phyloP scores from a whole-genome alignment of 1,140 invertebrate species.

The Gryllus bimaculatus region DNA sequence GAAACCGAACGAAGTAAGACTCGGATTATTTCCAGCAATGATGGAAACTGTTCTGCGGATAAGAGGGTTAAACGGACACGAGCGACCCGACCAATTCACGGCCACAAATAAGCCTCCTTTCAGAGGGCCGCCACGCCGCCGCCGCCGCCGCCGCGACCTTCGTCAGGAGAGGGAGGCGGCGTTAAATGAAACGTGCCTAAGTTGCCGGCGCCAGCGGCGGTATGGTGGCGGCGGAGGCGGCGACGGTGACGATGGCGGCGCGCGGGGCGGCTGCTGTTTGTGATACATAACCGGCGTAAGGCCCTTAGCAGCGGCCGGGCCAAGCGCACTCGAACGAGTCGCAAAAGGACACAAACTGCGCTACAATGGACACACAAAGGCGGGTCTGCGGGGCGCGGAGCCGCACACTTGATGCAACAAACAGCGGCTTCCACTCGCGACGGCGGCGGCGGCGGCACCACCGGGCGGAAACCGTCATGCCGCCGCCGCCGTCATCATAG shows the following conservation, averaged over 20 bases:
- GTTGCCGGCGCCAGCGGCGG: not conserved
- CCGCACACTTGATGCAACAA: constrained; percentile 3
- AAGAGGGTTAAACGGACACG: constrained; percentile 3
- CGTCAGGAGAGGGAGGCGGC: not conserved
- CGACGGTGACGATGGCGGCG: not conserved
- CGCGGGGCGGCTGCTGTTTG: not conserved
- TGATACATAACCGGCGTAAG: constrained; percentile 3
- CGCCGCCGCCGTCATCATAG: not conserved
- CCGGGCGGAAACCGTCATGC: not conserved
- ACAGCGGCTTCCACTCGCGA: not conserved
- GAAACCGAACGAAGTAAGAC: not conserved
- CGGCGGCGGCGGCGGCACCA: not conserved
- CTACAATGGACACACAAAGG: not conserved
- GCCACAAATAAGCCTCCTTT: not conserved
- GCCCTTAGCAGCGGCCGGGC: not conserved
- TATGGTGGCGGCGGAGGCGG: not conserved
- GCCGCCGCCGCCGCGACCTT: too few species aligned
- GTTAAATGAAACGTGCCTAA: constrained; percentile 1
- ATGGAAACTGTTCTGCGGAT: not conserved
- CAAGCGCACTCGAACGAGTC: not conserved
- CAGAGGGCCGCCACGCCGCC: not conserved
- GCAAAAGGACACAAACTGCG: constrained; percentile 3
- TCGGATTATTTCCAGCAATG: not conserved
- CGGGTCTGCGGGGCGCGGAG: not conserved
- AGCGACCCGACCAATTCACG: not conserved